Percentiles rank a stretch among this genome's conserved stretches.
Evolutionary conservation across 2,888 invertebrate species (phyloP).

Genomic region (Scaptomyza parva): DNA sequence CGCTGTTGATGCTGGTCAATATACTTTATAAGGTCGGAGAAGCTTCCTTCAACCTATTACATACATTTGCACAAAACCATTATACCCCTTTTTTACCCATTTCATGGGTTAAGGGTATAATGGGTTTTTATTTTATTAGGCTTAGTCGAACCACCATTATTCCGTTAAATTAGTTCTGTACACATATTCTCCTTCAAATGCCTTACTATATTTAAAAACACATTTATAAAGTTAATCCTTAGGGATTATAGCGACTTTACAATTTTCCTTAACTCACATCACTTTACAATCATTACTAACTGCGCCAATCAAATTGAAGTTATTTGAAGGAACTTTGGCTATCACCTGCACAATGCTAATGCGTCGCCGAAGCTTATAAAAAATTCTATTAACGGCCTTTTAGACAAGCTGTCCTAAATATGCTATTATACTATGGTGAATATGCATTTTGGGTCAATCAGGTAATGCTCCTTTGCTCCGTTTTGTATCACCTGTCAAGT

Average conservation of each 20-base stretch:
- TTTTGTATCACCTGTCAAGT: conserved; percentile 36
- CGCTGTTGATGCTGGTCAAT: too few species aligned
- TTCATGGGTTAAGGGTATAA: too few species aligned
- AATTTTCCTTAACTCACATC: conserved; percentile 50
- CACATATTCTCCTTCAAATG: conserved; percentile 29
- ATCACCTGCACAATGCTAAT: conserved; percentile 56
- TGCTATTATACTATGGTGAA: conserved; percentile 3
- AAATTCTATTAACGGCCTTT: conserved; percentile 76
- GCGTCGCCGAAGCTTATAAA: conserved; percentile 68
- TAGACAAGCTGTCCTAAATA: conserved; percentile 53
- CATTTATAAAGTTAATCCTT: conserved; percentile 69
- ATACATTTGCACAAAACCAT: too few species aligned
- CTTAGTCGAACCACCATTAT: conserved; percentile 9
- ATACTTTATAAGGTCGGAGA: too few species aligned
- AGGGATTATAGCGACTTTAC: conserved; percentile 61
- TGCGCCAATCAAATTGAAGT: conserved; percentile 75
- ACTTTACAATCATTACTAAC: conserved; percentile 19
- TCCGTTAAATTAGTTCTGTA: conserved; percentile 3
- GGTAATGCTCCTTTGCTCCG: conserved; percentile 32
- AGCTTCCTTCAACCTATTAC: too few species aligned
- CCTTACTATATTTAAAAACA: conserved; percentile 61
- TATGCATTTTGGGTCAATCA: conserved; percentile 76
- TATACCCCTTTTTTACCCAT: too few species aligned
- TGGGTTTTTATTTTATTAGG: too few species aligned
- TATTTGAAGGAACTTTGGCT: conserved; percentile 70